These are phyloP conservation scores for Pantelozetes paolii DNA, from an alignment of 2,888 invertebrate genomes.

Conservation along the genomic window DNA sequence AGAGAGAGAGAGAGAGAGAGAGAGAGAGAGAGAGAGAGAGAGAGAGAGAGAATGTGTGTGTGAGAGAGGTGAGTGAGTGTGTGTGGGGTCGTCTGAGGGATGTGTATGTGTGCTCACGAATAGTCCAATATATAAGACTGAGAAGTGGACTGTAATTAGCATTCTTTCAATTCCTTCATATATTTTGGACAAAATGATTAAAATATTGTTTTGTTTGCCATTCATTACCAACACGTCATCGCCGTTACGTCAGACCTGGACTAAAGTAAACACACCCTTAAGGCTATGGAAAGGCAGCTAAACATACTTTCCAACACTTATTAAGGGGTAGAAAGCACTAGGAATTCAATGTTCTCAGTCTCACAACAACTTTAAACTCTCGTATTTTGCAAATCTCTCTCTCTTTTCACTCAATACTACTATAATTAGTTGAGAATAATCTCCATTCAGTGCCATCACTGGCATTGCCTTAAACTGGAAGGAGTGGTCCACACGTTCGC, in stretches of 20 bases:
- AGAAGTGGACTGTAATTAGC: conserved; percentile 33
- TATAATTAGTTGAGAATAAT: conserved; percentile 35
- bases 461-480: conserved; percentile 34
- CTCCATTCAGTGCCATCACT: conserved; percentile 18
- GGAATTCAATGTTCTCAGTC: conserved; percentile 24
- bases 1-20: background rate
- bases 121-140: conserved; percentile 15
- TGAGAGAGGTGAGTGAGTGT: background rate
- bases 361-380: background rate
- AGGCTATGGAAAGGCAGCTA: conserved; percentile 21
- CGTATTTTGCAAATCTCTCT: conserved; percentile 3
- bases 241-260: conserved; percentile 28
- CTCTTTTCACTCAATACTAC: conserved; percentile 30
- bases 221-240: conserved; percentile 39
- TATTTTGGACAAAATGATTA: conserved; percentile 34
- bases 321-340: conserved; percentile 20
- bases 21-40: conserved; percentile 9
- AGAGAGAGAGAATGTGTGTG: background rate
- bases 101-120: conserved; percentile 32
- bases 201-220: conserved; percentile 40
- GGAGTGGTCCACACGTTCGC: conserved; percentile 35
- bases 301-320: conserved; percentile 16
- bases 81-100: conserved; percentile 34
- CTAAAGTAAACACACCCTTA: conserved; percentile 34
- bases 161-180: conserved; percentile 36